Evolutionary conservation across 2,113 vertebrate species (phyloP).

Genomic region (Puma concolor): DNA sequence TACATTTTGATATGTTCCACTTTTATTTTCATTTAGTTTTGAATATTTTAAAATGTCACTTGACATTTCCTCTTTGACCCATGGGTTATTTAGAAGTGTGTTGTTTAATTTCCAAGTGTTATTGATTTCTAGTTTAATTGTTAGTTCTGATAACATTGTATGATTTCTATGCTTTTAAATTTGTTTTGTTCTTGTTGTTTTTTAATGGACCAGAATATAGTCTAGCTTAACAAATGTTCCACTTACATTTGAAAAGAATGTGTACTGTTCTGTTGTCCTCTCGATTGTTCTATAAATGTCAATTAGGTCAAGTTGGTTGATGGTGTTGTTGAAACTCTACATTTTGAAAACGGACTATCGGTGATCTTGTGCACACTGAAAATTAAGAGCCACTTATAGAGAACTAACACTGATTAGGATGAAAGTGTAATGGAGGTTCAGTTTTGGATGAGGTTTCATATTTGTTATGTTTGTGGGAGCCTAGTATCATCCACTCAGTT

Average conservation of each 20-base stretch:
- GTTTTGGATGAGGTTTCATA: neutral
- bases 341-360: neutral
- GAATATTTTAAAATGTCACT: neutral
- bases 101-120: neutral
- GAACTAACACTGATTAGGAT: neutral
- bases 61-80: neutral
- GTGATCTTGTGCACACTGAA: neutral
- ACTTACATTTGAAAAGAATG: neutral
- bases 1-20: neutral
- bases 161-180: neutral
- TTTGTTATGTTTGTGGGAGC: neutral
- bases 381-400: neutral
- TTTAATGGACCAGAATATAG: neutral
- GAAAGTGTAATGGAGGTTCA: neutral
- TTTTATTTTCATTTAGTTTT: slow-evolving; percentile 13
- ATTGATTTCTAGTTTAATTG: neutral
- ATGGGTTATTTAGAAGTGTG: neutral
- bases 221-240: neutral
- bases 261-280: neutral
- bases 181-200: neutral
- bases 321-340: neutral
- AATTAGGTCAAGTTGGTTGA: neutral
- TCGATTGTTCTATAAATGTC: neutral
- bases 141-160: neutral
- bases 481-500: neutral